phyloP scores from a whole-genome alignment of 2,797 vertebrate genomes.

The Garrulus glandarius region DNA sequence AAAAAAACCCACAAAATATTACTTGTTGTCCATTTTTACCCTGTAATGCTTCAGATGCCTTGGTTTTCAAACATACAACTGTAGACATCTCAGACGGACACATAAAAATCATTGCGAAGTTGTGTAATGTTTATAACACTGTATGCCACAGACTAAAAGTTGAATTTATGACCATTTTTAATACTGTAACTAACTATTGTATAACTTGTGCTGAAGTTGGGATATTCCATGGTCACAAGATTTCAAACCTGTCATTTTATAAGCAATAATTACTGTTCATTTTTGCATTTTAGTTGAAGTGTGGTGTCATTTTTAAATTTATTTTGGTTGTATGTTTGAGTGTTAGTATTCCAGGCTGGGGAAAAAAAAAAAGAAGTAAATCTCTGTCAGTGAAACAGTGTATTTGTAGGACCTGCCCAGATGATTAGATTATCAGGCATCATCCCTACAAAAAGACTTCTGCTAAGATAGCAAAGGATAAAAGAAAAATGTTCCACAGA shows the following conservation, averaged over 20 bases:
- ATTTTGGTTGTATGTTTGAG: neutral
- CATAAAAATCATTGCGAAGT: neutral
- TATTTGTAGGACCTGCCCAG: neutral
- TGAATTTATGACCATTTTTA: neutral
- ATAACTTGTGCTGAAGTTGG: neutral
- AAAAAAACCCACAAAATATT: neutral
- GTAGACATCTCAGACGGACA: neutral
- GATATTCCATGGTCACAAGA: neutral
- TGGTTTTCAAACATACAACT: neutral
- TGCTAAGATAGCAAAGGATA: neutral
- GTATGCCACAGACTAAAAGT: neutral
- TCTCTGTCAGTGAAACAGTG: neutral
- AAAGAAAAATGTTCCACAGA: neutral
- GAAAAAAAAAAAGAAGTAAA: neutral
- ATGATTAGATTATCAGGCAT: neutral
- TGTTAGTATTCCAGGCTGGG: neutral
- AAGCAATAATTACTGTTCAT: neutral
- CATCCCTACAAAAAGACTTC: neutral
- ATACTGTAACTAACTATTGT: neutral
- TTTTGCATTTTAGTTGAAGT: neutral
- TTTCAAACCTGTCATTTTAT: neutral
- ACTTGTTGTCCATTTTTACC: neutral
- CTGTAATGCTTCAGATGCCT: neutral
- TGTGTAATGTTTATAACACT: neutral
- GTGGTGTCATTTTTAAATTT: neutral